These are phyloP conservation scores for Sialis fuliginosa DNA, from an alignment of 2,888 invertebrate species.

Conservation along the genomic window DNA sequence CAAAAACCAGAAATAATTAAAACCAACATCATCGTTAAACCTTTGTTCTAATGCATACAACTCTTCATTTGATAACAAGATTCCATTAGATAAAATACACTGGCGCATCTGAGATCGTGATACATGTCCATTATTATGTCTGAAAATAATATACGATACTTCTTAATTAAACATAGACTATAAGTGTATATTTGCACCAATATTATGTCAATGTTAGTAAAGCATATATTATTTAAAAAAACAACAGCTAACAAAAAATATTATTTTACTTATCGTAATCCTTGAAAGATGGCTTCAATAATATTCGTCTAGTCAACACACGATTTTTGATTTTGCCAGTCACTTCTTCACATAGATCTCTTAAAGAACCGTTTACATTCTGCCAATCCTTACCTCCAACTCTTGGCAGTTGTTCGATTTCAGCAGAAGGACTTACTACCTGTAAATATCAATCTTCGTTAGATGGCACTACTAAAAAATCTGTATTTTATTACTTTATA, in stretches of 20 bases:
- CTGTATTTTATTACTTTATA: background rate
- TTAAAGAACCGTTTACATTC: slow-evolving; percentile 16
- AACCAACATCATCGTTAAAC: slow-evolving; percentile 57
- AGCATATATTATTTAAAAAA: no score
- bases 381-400: slow-evolving; percentile 33
- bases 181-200: background rate
- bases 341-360: slow-evolving; percentile 41
- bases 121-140: slow-evolving; percentile 54
- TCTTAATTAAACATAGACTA: no score
- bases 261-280: slow-evolving; percentile 46
- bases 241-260: no score
- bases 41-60: slow-evolving; percentile 47
- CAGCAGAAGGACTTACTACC: slow-evolving; percentile 34
- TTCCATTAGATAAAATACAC: slow-evolving; percentile 46
- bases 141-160: slow-evolving; percentile 23
- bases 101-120: slow-evolving; percentile 50
- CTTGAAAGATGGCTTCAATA: slow-evolving; percentile 48
- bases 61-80: slow-evolving; percentile 46
- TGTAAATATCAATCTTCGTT: slow-evolving; percentile 19
- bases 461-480: slow-evolving; percentile 21
- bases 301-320: slow-evolving; percentile 39
- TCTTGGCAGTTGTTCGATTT: slow-evolving; percentile 28
- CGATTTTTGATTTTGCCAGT: slow-evolving; percentile 42
- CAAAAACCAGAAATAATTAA: slow-evolving; percentile 52
- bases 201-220: slow-evolving; percentile 1